Evolutionary conservation across 2,888 invertebrate species (phyloP), one percentile per base, ranked within the genome.

Genomic region (Melanotus villosus): DNA sequence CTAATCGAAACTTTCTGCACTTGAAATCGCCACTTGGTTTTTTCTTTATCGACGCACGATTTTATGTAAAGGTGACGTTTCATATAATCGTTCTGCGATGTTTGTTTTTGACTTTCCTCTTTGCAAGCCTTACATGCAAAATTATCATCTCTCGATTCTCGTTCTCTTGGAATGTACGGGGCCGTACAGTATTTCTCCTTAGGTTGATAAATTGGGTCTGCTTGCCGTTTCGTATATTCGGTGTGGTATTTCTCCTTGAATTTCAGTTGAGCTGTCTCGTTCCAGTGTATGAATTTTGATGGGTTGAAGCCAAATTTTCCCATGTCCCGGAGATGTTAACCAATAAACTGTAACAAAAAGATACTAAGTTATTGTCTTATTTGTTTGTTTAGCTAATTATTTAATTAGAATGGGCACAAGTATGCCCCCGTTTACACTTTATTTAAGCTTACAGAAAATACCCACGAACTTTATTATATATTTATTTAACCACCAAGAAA

Each of bases 1-100:
- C 92, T 87, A 74, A 92, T 90, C 50, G 91, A 64, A 85, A 87
- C 75, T 86, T 89, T 81, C 87, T 90, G 70, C 81, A 81, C 73
- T 83, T 85, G 81, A 82, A 86, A 76, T 81, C 80, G 23, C 84
- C 83, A 69, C 26, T 75, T 66, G 59, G 80, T 71, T 41, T 76
- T 70, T 65, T 85, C 83, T 45, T 85, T 86, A 54, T 86, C 85
- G 70, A 88, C 79, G 76, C 88, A 87, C 1, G 87, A 87, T 78
- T 89, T 89, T 52, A 89, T 88, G 67, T 87, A 86, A 64, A 89
- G 80, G 75, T 89, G 88, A 73, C 87, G 85, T 68, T 84, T 86
- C 62, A 89, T 81, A 77, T 89, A 89, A 41, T 84, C 82, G 71
- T 78, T 79, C 63, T 73, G 86, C 75, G 73, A 75, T 12, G 47